These are phyloP conservation scores for Pachypanchax playfairii DNA, from an alignment of 2,113 vertebrate genomes.

Conservation along the genomic window DNA sequence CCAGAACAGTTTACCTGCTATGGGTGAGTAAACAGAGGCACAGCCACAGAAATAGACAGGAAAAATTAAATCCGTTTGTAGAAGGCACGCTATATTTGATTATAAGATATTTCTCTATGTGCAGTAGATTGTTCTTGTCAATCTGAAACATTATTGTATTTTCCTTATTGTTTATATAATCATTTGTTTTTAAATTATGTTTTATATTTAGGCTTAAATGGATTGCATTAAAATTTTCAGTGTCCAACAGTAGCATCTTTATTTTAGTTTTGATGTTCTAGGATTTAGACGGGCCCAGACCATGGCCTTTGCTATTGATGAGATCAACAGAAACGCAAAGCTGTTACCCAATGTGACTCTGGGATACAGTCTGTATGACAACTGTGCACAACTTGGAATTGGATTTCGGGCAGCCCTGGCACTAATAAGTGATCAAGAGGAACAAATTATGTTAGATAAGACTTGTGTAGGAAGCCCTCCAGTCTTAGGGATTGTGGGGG, in stretches of 20 bases:
- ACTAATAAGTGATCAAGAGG: slow-evolving; percentile 54
- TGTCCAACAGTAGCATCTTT: no score
- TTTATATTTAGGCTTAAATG: background rate
- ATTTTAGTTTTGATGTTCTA: slow-evolving; percentile 51
- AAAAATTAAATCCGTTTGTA: background rate
- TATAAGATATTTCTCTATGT: background rate
- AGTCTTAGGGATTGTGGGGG: slow-evolving; percentile 68
- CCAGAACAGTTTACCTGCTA: slow-evolving; percentile 42
- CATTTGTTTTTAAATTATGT: no score
- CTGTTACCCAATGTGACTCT: slow-evolving; percentile 68
- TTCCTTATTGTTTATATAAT: no score
- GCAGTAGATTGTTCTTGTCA: no score
- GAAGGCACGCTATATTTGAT: background rate
- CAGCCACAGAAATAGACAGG: background rate
- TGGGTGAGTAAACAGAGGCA: background rate
- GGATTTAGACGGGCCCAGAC: slow-evolving; percentile 65
- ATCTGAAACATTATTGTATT: no score
- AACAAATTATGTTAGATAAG: slow-evolving; percentile 26
- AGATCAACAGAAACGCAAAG: slow-evolving; percentile 65
- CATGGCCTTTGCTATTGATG: slow-evolving; percentile 72
- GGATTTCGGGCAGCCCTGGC: slow-evolving; percentile 63
- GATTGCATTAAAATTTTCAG: background rate
- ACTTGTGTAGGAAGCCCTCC: slow-evolving; percentile 58
- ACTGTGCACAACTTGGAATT: slow-evolving; percentile 60
- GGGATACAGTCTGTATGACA: slow-evolving; percentile 70